These are phyloP conservation scores for Drosophila albomicans DNA, from an alignment of 1,140 invertebrate species.

Conservation along the genomic window DNA sequence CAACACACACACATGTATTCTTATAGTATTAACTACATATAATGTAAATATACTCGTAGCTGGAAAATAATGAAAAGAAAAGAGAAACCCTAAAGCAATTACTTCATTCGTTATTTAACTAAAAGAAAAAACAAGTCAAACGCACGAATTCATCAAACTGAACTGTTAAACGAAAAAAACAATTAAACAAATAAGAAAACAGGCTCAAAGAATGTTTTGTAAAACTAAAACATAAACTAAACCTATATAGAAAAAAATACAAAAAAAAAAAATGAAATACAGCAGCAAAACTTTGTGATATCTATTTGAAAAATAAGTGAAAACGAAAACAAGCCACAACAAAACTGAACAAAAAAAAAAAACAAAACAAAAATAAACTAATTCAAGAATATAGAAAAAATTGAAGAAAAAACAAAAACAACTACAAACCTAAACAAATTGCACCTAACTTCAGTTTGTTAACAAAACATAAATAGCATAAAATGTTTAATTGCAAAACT, in stretches of 20 bases:
- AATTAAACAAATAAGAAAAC: conserved; percentile 12
- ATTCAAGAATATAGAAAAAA: conserved; percentile 53
- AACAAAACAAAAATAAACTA: conserved; percentile 33
- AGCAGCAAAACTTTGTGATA: conserved; percentile 78
- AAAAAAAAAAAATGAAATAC: conserved; percentile 25
- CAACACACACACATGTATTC: conserved; percentile 21
- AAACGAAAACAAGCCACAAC: conserved; percentile 54
- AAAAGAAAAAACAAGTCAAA: not conserved
- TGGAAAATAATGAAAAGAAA: not conserved
- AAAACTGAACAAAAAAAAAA: conserved; percentile 22
- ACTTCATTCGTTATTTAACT: conserved; percentile 11
- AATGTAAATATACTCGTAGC: conserved; percentile 25
- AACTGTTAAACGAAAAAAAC: conserved; percentile 27
- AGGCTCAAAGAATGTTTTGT: conserved; percentile 37
- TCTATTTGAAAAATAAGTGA: conserved; percentile 83
- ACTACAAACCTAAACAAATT: conserved; percentile 12
- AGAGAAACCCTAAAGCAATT: not conserved
- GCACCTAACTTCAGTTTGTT: conserved; percentile 13
- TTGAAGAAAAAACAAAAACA: conserved; percentile 5
- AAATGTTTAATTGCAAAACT: not conserved
- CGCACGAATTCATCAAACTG: conserved; percentile 12
- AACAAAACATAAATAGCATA: not conserved
- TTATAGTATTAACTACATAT: conserved; percentile 36
- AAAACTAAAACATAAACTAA: conserved; percentile 20
- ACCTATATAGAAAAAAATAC: conserved; percentile 33